Evolutionary conservation across 2,797 vertebrate genomes (phyloP), one percentile per base, ranked within the genome.

Genomic region (Danio tinwini): DNA sequence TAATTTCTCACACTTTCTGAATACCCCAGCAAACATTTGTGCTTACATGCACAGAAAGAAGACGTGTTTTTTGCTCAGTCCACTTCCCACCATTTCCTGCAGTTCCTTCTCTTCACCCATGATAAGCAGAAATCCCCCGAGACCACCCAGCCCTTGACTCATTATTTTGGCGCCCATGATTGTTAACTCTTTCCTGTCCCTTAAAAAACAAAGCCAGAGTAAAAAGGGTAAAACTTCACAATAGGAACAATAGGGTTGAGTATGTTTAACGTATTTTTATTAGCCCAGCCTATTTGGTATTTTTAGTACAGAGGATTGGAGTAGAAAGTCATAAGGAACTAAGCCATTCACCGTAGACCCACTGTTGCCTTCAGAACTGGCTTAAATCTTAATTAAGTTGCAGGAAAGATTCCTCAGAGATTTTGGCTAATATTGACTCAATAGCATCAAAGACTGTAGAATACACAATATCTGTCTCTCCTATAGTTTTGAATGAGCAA

Each of bases 181-280:
- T 91, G 89, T 93, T 91, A 91, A 92, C 90, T 81, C 89, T 83
- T 93, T 93, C 90, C 91, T 91, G 91, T 88, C 86, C 82, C 70
- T 85, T 69, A 3, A 90, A 89, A 29, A 91, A 89, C 83, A 90
- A 86, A 87, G 5, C 64, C 19, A 37, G 74, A 21, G 61, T 68
- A 44, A 39, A 61, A 56, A 69, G 70, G 13, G 16, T 59, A 80
- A 29, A 81, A 78, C 82, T 80, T 84, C 63, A 82, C 45, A 85
- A 76, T 13, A 52, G 76, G 74, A 37, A 82, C 80, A 78, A 64
- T 89, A 81, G 84, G 86, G 86, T 80, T 40, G 1, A 5, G 19
- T 68, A 84, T 68, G 21, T 73, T 76, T 21, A 44, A 68, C 21
- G 19, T 64, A 21, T 83, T 37, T 53, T 11, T 52, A n/a, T 85